A percentile compares a stretch with the other conserved stretches of the same genome.
Evolutionary conservation across 1,140 invertebrate genomes (phyloP).

Genomic region (Ceratosolen fusciceps): DNA sequence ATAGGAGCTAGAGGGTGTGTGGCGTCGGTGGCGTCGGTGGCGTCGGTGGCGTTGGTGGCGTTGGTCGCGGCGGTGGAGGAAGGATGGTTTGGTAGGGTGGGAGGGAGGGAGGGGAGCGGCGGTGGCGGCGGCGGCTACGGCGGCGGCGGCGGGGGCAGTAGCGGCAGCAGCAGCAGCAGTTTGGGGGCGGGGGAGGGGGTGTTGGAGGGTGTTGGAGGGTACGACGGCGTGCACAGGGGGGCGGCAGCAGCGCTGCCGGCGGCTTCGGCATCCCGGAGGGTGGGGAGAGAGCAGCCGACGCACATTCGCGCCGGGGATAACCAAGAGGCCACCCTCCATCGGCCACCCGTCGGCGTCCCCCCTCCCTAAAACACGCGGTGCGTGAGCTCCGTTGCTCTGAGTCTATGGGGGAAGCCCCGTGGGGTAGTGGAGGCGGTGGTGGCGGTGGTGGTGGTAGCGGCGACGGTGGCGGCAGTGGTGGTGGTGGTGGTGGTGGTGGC

Average conservation of each 20-base stretch:
- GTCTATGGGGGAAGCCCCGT: no score
- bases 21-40: background rate
- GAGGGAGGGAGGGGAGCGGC: background rate
- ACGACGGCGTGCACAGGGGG: background rate
- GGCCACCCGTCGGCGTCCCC: slow-evolving; percentile 3
- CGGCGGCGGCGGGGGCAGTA: background rate
- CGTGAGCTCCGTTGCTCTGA: no score
- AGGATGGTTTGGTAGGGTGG: no score
- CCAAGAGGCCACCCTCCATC: slow-evolving; percentile 31
- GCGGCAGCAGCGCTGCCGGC: no score
- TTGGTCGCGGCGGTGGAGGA: no score
- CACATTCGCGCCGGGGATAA: slow-evolving; percentile 46
- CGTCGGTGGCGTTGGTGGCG: slow-evolving; percentile 33
- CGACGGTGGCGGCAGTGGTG: no score
- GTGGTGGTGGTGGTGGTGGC: no score
- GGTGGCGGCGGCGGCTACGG: background rate
- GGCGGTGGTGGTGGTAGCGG: no score
- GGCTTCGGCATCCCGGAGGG: background rate
- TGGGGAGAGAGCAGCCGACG: background rate
- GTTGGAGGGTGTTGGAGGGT: background rate
- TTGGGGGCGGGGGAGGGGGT: slow-evolving; percentile 8
- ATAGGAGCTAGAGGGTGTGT: background rate
- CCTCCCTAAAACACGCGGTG: background rate
- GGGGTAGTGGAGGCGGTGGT: background rate
- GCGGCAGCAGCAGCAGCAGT: no score